Evolutionary conservation across 2,888 invertebrate genomes (phyloP).

Genomic region (Dromius quadrimaculatus): DNA sequence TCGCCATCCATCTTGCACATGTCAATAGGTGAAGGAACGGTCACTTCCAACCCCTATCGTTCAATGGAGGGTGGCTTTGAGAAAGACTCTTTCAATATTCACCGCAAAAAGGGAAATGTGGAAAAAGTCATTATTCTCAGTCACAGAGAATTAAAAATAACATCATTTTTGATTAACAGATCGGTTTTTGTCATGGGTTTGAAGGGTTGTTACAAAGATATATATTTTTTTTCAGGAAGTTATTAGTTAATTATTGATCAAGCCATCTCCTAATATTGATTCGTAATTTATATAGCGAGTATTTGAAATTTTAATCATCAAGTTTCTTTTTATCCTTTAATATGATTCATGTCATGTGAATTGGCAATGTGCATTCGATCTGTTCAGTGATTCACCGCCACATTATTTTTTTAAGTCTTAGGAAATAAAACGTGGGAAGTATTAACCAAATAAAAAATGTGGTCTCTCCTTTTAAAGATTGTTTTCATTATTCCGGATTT

Average conservation of each 20-base stretch:
- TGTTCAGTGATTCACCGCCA: conserved; percentile 22
- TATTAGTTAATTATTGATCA: no score
- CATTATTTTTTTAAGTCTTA: conserved; percentile 14
- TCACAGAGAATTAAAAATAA: conserved; percentile 51
- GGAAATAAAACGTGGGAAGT: conserved; percentile 40
- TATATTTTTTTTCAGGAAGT: no score
- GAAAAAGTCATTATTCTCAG: conserved; percentile 51
- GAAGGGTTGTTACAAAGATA: no score
- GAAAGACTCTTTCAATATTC: conserved; percentile 26
- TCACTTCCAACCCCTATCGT: not conserved
- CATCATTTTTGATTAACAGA: conserved; percentile 52
- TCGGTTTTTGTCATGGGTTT: no score
- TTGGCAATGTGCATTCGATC: conserved; percentile 10
- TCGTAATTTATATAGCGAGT: no score
- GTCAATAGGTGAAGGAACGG: conserved; percentile 28
- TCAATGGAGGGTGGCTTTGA: conserved; percentile 1
- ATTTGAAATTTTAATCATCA: no score
- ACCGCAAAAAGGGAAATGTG: conserved; percentile 35
- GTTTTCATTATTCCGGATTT: conserved; percentile 35
- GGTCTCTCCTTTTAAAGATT: conserved; percentile 43
- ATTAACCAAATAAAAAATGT: conserved; percentile 28
- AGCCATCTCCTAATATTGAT: no score
- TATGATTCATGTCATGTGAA: no score
- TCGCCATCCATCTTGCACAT: conserved; percentile 46
- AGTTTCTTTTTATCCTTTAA: no score